phyloP scores from a whole-genome alignment of 2,113 vertebrate species.

The Bos indicus region DNA sequence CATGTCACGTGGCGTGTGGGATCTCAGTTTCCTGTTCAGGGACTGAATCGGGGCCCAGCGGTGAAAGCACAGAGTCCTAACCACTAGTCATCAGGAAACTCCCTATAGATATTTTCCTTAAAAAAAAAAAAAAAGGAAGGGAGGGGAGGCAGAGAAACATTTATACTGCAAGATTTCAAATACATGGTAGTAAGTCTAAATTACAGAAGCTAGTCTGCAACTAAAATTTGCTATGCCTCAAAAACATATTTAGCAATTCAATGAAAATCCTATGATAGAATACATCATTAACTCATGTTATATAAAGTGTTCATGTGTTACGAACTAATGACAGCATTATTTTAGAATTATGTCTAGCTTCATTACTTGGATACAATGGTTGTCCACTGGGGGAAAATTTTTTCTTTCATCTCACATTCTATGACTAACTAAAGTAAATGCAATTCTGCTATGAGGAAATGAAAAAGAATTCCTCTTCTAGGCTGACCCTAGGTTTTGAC shows the following conservation, averaged over 20 bases:
- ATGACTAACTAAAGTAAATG: conserved; percentile 11
- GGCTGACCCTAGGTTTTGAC: neutral
- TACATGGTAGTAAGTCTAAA: neutral
- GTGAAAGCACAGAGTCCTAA: neutral
- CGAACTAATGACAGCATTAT: neutral
- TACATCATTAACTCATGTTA: neutral
- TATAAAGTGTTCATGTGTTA: neutral
- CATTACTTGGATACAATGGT: neutral
- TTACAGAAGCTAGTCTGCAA: neutral
- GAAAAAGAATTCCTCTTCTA: conserved; percentile 35
- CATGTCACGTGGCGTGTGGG: fast-evolving
- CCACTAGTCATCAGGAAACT: neutral
- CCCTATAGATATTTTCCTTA: neutral
- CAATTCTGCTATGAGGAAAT: conserved; percentile 1
- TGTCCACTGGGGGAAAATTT: neutral
- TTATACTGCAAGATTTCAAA: conserved; percentile 1
- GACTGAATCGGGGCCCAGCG: neutral
- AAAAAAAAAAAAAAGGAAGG: neutral
- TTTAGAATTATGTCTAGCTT: neutral
- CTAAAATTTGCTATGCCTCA: neutral
- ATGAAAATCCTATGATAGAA: neutral
- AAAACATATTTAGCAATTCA: conserved; percentile 29
- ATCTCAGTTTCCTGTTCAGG: neutral
- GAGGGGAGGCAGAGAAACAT: neutral
- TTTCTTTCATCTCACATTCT: neutral